Base-by-base conservation (phyloP, 2,797 vertebrate species). In the Xyrichtys novacula region DNA sequence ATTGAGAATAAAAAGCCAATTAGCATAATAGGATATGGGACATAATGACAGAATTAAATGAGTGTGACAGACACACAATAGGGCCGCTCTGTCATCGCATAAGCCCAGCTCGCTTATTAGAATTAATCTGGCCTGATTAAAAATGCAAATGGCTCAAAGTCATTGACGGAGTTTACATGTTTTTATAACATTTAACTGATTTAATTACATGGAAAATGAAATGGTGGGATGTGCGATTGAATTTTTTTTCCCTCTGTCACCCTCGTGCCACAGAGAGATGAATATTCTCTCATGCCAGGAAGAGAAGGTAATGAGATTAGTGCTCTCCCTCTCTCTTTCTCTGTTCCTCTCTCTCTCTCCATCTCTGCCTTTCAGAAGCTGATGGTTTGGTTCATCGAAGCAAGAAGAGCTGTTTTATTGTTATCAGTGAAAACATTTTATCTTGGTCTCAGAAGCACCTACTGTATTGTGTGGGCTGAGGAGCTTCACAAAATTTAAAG, bases 131-230 rank as follows among this genome's bases (percentile, higher is more conserved):
- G 83, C 76, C 85, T 93, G 84, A 93, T 94, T 94, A 94, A 94
- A 93, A 91, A 94, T 94, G 93, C 92, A 93, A 92, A 94, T 94
- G 78, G 81, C 59, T 90, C 81, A 82, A 88, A 93, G 81, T 92
- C 89, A 91, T 89, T 88, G 86, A 88, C 60, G 39, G 86, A 92
- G 92, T 94, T 94, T 92, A 92, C 91, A 91, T 92, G 92, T 92
- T 93, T 93, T 93, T 89, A 85, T 85, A 89, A 89, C 79, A 89
- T 92, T 92, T 86, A 90, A 90, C 84, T 91, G 87, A 93, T 92
- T 94, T 91, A 94, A 94, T 94, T 93, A 92, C 90, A 92, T 87
- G 80, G 88, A 90, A 94, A 93, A 93, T 91, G 73, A 93, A 92
- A 90, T 87, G 82, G 69, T 81, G 81, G 82, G 83, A 81, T 78